Base-by-base conservation (phyloP, 2,797 vertebrate genomes). In the Thamnophis elegans region DNA sequence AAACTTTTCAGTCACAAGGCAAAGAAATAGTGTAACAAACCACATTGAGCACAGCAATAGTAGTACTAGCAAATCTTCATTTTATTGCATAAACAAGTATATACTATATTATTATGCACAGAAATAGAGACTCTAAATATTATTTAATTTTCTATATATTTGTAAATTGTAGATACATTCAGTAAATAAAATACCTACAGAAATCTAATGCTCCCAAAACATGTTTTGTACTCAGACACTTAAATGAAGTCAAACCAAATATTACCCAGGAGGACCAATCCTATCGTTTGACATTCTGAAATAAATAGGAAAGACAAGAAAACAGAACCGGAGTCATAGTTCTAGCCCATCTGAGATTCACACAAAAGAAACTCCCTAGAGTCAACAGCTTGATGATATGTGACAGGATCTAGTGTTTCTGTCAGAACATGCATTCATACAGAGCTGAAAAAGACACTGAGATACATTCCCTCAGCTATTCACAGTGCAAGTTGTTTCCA, bases 381-480 rank as follows among this genome's bases (percentile, higher is more conserved):
- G 94, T 92, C 91, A 92, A 54, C 59, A 86, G 62, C 78, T 92
- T 94, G 93, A 94, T 65, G 89, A 92, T 92, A 91, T 88, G 92
- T 95, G 94, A 92, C 93, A 96, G 93, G 85, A 87, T 68, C 90
- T 93, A 59, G 65, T 87, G 87, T 47, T 90, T 58, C 89, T 93
- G 94, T 94, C 94, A 96, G 92, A 91, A 96, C 91, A 95, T 87
- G 93, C 94, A 92, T 94, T 92, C 65, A 73, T 32, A 73, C 14
- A 91, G 89, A 58, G 91, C 86, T 94, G 93, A 95, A 92, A 68
- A 90, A 89, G 54, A 26, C 93, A 91, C 90, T 87, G 92, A 95
- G 93, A 89, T 93, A 85, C 62, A 95, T 91, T 91, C 73, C 91
- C 88, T 85, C 53, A 93, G 91, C 28, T 13, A 62, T 94, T 95